phyloP scores from a whole-genome alignment of 2,113 vertebrate genomes.

The Lethenteron camtschaticum region DNA sequence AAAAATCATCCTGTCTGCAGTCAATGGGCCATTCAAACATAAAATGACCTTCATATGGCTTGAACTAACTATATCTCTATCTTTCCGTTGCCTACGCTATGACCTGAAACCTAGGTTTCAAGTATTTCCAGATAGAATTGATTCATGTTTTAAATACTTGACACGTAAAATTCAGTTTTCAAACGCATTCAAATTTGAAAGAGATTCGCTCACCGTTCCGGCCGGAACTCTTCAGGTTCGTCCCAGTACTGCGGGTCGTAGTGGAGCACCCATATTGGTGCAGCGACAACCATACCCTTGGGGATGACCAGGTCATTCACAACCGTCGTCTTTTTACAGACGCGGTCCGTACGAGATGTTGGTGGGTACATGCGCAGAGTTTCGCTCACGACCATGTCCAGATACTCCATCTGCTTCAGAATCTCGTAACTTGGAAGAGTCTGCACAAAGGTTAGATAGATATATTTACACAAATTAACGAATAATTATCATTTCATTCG shows the following conservation, averaged over 20 bases:
- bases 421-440: constrained; percentile 7
- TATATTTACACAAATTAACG: neutral
- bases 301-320: constrained; percentile 17
- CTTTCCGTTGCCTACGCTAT: neutral
- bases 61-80: neutral
- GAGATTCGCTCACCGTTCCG: constrained; percentile 39
- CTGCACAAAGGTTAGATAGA: neutral
- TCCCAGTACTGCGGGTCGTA: constrained; percentile 50
- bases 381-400: constrained; percentile 1
- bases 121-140: neutral
- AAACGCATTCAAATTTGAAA: neutral
- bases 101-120: neutral
- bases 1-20: too few relatives aligned
- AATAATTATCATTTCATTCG: too few relatives aligned
- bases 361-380: neutral
- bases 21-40: too few relatives aligned
- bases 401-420: neutral
- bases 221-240: constrained; percentile 50
- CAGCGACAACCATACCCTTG: constrained; percentile 13
- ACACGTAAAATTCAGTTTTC: neutral
- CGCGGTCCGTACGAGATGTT: neutral
- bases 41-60: neutral
- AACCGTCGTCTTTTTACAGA: neutral
- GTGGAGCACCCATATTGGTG: constrained; percentile 38
- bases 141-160: neutral